These are phyloP conservation scores for Scophthalmus maximus DNA, from an alignment of 2,113 vertebrate genomes.

Conservation along the genomic window DNA sequence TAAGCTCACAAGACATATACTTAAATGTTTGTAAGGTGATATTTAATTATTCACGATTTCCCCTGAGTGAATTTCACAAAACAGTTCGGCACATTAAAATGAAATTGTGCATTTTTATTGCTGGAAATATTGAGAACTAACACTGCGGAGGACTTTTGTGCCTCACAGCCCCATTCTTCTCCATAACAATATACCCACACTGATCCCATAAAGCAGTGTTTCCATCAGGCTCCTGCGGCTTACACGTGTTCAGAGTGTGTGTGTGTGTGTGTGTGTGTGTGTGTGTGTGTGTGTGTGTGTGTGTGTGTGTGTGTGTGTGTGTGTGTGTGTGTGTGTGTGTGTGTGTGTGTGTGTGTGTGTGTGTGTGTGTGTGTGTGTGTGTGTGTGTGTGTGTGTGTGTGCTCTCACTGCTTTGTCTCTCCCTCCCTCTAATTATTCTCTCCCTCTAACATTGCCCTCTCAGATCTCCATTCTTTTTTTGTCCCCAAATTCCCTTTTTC, in stretches of 20 bases:
- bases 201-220: slow-evolving; percentile 35
- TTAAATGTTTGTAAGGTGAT: background rate
- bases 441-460: slow-evolving; percentile 49
- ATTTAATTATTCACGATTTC: background rate
- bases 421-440: slow-evolving; percentile 59
- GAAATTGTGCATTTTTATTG: background rate
- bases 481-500: slow-evolving; percentile 54
- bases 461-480: slow-evolving; percentile 54
- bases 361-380: slow-evolving; percentile 19
- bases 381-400: slow-evolving; percentile 19
- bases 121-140: background rate
- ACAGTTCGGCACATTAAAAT: background rate
- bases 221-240: slow-evolving; percentile 27
- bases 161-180: slow-evolving; percentile 25
- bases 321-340: slow-evolving; percentile 20
- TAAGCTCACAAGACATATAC: background rate
- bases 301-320: slow-evolving; percentile 22
- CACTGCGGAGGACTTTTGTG: background rate
- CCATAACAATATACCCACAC: slow-evolving; percentile 23
- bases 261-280: slow-evolving; percentile 36
- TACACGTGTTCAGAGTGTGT: slow-evolving; percentile 8
- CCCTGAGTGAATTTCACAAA: background rate
- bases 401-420: slow-evolving; percentile 39
- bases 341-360: slow-evolving; percentile 33
- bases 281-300: slow-evolving; percentile 14